Evolutionary conservation across 2,797 vertebrate species (phyloP).

Genomic region (Pseudotriccus pelzelni): DNA sequence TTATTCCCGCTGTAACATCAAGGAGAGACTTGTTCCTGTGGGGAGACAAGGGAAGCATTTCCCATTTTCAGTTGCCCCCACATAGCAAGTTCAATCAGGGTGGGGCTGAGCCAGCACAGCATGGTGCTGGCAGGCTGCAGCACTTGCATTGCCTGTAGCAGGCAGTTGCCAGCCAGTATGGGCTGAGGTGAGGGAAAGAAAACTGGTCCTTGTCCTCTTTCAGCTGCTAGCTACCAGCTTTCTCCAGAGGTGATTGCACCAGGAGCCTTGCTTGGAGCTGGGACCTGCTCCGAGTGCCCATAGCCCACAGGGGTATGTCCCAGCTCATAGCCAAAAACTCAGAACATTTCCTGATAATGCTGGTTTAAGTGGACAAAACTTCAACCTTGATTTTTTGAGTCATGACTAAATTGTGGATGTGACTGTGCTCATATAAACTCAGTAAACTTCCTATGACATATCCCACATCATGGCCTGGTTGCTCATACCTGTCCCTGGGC

Average conservation of each 20-base stretch:
- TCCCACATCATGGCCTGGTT: not conserved
- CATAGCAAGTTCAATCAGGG: fast-evolving
- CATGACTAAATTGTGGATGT: not conserved
- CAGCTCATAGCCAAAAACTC: not conserved
- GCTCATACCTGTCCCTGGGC: fast-evolving
- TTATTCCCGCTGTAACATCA: not conserved
- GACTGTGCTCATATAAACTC: not conserved
- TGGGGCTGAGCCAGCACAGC: fast-evolving
- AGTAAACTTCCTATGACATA: not conserved
- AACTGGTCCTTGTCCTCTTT: not conserved
- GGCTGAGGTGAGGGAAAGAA: not conserved
- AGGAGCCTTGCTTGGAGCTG: not conserved
- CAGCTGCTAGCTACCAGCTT: not conserved
- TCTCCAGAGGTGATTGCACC: not conserved
- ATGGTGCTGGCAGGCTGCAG: fast-evolving
- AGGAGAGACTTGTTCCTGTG: not conserved
- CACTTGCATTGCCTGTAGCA: not conserved
- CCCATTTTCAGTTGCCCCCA: not conserved
- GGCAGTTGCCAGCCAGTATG: not conserved
- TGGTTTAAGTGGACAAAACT: not conserved
- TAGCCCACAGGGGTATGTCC: fast-evolving
- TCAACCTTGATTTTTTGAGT: not conserved
- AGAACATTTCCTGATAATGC: fast-evolving
- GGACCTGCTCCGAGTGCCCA: not conserved
- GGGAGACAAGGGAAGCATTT: fast-evolving